Evolutionary conservation across 1,140 invertebrate species (phyloP), one percentile per base, ranked within the genome.

Genomic region (Cotesia glomerata): DNA sequence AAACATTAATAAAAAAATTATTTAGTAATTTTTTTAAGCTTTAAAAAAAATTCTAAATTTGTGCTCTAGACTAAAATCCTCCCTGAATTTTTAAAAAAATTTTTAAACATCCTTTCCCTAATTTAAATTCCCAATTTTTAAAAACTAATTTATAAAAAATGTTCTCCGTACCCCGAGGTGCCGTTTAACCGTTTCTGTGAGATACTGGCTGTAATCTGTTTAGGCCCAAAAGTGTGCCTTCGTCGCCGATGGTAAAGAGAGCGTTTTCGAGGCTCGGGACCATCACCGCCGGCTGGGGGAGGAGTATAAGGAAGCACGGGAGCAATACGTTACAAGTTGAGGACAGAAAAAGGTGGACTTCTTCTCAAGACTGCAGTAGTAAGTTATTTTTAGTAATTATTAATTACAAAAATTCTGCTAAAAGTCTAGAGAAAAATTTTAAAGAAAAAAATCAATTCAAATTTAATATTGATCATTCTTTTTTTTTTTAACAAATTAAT

Each of bases 211-310:
- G 82, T 86, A 76, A 87, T 81, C 69, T 87, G 85, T 87, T 81
- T 85, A 91, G 95, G 80, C 95, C 95, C 74, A 97, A 97, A 89
- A 96, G 95, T 83, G 95, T 97, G 39, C 95, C 95, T 2, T 96
- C 94, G 76, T 97, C 95, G 39, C 96, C 96, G n/a, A 97, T 96
- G 94, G 94, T 97, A 73, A 96, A 96, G 85, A 89, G 96, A 36
- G 95, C 95, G 2, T 96, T 97, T 82, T 95, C 94, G 4, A 89
- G 95, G 35, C 87, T 97, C 62, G 95, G 95, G 11, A 95, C 93
- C 5, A 92, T 97, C 70, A 97, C 95, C 7, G 94, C 95, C 0
- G 95, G 95, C 61, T 97, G 95, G 94, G 95, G 95, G 4, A 89
- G 93, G 32, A 95, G 93, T 18, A 95, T 95, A 74, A 89, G 93